phyloP scores from a whole-genome alignment of 2,888 invertebrate species.

The Euphydryas editha region DNA sequence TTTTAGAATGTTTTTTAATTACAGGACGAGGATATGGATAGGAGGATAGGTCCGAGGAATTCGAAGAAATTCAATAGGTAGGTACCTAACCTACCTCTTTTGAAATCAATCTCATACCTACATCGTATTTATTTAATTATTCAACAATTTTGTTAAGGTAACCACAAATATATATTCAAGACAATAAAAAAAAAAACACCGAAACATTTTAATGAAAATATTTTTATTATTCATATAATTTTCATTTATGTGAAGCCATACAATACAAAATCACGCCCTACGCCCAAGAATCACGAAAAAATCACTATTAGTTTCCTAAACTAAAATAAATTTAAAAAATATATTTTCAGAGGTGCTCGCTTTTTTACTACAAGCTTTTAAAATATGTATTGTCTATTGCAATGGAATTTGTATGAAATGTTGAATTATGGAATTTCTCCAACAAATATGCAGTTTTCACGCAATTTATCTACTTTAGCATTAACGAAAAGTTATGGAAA shows the following conservation, averaged over 20 bases:
- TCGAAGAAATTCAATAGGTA: too few relatives aligned
- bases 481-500: too few relatives aligned
- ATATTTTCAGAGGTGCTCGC: slow-evolving; percentile 13
- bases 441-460: background rate
- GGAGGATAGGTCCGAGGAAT: too few relatives aligned
- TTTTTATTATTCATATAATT: slow-evolving; percentile 46
- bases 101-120: too few relatives aligned
- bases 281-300: slow-evolving; percentile 51
- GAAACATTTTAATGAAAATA: slow-evolving; percentile 44
- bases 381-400: background rate
- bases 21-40: too few relatives aligned
- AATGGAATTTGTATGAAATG: background rate
- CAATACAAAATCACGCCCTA: slow-evolving; percentile 55
- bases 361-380: background rate
- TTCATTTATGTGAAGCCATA: slow-evolving; percentile 56
- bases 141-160: too few relatives aligned
- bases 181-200: slow-evolving; percentile 24
- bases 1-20: too few relatives aligned
- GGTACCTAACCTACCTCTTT: too few relatives aligned
- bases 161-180: background rate
- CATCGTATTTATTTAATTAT: too few relatives aligned
- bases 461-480: too few relatives aligned
- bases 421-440: background rate
- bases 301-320: slow-evolving; percentile 39
- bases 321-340: slow-evolving; percentile 47